phyloP scores from a whole-genome alignment of 2,888 invertebrate genomes.

The Acanthosepion lycidas region DNA sequence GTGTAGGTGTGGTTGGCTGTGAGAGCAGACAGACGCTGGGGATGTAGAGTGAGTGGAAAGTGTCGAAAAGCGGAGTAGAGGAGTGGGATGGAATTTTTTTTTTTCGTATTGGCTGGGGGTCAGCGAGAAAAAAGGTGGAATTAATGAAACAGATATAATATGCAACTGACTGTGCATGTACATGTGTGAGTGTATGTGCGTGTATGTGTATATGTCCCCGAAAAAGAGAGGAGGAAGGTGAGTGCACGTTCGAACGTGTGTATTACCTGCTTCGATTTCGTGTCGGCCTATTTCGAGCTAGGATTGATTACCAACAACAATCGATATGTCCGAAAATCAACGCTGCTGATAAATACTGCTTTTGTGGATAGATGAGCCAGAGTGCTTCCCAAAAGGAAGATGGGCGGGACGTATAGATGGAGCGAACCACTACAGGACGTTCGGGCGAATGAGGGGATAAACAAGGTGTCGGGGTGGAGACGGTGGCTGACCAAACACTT shows the following conservation, averaged over 20 bases:
- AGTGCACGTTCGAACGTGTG: background rate
- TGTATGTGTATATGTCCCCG: background rate
- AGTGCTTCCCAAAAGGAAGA: background rate
- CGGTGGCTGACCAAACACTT: slow-evolving; percentile 33
- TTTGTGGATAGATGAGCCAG: background rate
- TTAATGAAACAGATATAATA: background rate
- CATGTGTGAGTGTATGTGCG: background rate
- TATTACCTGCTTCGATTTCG: background rate
- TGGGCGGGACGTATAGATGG: background rate
- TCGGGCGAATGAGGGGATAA: background rate
- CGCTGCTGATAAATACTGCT: background rate
- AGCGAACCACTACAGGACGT: too few species aligned
- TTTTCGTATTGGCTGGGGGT: background rate
- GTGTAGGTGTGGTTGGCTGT: background rate
- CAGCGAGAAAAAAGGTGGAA: too few species aligned
- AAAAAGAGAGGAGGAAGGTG: background rate
- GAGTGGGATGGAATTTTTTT: background rate
- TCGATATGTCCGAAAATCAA: background rate
- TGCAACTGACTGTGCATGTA: background rate
- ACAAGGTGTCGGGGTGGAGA: background rate
- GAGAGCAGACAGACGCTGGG: background rate
- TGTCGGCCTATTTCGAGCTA: background rate
- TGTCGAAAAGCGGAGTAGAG: too few species aligned
- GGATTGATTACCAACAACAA: background rate
- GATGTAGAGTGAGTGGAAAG: background rate